Evolutionary conservation across 1,140 invertebrate genomes (phyloP).

Genomic region (Ylistrum balloti): DNA sequence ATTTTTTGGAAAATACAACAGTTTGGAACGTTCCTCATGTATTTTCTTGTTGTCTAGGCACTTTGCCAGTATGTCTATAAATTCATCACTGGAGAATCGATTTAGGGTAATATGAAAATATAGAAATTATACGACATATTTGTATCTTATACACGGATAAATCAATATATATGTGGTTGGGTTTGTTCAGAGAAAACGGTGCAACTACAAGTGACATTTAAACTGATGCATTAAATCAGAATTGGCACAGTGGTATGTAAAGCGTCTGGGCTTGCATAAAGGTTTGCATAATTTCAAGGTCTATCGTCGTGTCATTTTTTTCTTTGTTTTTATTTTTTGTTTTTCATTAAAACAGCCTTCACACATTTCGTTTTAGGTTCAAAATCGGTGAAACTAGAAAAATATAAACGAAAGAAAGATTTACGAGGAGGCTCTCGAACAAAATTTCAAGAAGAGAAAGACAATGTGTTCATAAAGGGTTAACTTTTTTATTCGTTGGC

Average conservation of each 20-base stretch:
- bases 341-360: too few relatives aligned
- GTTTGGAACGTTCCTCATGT: too few relatives aligned
- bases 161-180: background rate
- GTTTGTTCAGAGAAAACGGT: background rate
- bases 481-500: too few relatives aligned
- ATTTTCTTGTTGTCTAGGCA: background rate
- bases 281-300: conserved; percentile 11
- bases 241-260: background rate
- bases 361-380: too few relatives aligned
- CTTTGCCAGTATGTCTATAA: background rate
- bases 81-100: background rate
- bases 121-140: background rate
- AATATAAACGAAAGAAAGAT: too few relatives aligned
- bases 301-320: background rate
- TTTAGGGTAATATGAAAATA: background rate
- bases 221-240: background rate
- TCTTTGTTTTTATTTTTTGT: too few relatives aligned
- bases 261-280: background rate
- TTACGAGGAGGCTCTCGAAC: too few relatives aligned
- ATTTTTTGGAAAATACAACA: too few relatives aligned
- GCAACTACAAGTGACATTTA: background rate
- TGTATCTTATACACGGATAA: background rate
- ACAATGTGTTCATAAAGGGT: too few relatives aligned
- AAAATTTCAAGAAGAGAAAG: too few relatives aligned
- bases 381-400: too few relatives aligned